Conservation (phyloP, 1,140 invertebrate species). For the Megathymus violae region DNA sequence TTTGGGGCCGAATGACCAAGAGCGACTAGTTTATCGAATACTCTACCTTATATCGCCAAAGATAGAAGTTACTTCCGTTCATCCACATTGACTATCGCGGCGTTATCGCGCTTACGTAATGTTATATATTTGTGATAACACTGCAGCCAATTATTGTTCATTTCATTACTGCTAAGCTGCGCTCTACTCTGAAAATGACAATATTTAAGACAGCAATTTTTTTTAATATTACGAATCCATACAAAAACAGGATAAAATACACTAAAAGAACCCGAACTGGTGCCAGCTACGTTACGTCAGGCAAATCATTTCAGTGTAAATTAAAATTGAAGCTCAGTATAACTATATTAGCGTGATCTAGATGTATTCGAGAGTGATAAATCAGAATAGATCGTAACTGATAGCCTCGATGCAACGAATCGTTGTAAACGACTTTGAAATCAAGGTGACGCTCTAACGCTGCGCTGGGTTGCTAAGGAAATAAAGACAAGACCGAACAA, state of each 20-base stretch:
- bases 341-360: neutral
- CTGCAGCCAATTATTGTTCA: no score
- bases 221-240: no score
- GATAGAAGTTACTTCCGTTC: neutral
- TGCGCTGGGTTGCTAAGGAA: slow-evolving; percentile 21
- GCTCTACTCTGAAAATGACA: no score
- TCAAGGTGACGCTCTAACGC: slow-evolving; percentile 20
- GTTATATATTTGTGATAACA: no score
- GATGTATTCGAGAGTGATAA: slow-evolving; percentile 11
- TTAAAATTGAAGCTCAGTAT: neutral
- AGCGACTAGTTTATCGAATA: neutral
- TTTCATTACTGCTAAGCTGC: no score
- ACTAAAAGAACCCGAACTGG: no score
- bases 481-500: slow-evolving; percentile 5
- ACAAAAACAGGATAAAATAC: no score
- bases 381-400: slow-evolving; percentile 15
- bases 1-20: neutral
- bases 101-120: no score
- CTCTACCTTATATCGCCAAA: neutral
- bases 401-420: slow-evolving; percentile 31
- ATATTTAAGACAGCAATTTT: no score
- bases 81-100: no score
- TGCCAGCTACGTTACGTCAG: no score
- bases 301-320: no score
- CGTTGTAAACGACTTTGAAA: slow-evolving; percentile 29